Percentiles rank a stretch among this genome's conserved stretches.
These are phyloP conservation scores for Bombyx mandarina DNA, from an alignment of 1,140 invertebrate species.

Conservation along the genomic window DNA sequence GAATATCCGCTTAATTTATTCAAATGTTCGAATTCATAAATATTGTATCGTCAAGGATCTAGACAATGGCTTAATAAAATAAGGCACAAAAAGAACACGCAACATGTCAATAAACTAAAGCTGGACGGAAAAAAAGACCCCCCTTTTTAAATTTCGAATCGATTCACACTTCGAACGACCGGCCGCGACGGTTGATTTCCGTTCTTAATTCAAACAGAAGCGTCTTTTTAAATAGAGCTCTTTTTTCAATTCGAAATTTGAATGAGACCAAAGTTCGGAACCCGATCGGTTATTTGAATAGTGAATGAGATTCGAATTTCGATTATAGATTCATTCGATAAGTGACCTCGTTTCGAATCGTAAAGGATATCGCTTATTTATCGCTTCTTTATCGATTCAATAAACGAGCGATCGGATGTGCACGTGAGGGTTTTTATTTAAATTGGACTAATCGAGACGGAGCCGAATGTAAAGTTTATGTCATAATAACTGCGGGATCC, in stretches of 20 bases:
- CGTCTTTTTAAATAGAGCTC: conserved; percentile 45
- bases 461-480: conserved; percentile 11
- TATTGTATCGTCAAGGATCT: conserved; percentile 11
- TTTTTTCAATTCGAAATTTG: conserved; percentile 32
- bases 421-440: conserved; percentile 32
- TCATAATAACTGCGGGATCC: conserved; percentile 17
- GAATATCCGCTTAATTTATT: conserved; percentile 14
- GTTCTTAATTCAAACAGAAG: conserved; percentile 62
- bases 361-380: conserved; percentile 63
- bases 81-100: conserved; percentile 28
- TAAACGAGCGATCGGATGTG: conserved; percentile 37
- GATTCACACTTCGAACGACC: conserved; percentile 67
- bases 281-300: conserved; percentile 54
- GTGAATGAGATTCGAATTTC: conserved; percentile 55
- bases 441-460: conserved; percentile 25
- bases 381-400: conserved; percentile 40
- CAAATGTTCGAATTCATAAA: conserved; percentile 14
- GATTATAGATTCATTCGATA: conserved; percentile 66
- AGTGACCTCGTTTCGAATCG: conserved; percentile 55
- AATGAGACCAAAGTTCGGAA: conserved; percentile 41
- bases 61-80: conserved; percentile 18
- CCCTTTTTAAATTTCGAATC: conserved; percentile 51
- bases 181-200: conserved; percentile 63
- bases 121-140: conserved; percentile 33
- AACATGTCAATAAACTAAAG: conserved; percentile 47